A percentile compares a stretch with the other conserved stretches of the same genome.
phyloP scores from a whole-genome alignment of 2,797 vertebrate species.

The Squalus acanthias region DNA sequence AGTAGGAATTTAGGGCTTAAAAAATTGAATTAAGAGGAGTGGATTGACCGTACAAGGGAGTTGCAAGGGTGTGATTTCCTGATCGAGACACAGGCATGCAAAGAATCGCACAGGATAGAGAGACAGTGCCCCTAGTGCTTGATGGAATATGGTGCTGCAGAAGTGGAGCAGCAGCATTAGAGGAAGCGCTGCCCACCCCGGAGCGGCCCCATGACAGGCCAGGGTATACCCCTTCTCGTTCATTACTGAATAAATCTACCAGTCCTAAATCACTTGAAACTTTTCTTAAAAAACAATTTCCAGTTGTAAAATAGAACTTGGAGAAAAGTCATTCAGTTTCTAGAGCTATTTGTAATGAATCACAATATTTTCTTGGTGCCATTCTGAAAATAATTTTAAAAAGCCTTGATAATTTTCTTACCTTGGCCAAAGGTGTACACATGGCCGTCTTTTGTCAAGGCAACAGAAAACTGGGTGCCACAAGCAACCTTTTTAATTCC shows the following conservation, averaged over 20 bases:
- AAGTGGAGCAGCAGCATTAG: background rate
- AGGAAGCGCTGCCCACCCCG: background rate
- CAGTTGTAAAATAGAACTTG: background rate
- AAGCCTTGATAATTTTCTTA: constrained; percentile 44
- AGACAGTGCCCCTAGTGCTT: background rate
- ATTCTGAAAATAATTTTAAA: background rate
- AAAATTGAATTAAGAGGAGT: too few species aligned
- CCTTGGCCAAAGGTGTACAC: constrained; percentile 76
- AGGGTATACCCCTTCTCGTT: background rate
- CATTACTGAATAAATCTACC: background rate
- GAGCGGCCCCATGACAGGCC: background rate
- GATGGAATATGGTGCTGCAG: background rate
- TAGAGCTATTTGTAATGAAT: background rate
- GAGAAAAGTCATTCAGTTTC: background rate
- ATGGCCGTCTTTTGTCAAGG: constrained; percentile 69
- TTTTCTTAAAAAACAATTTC: background rate
- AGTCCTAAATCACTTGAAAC: background rate
- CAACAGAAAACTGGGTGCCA: constrained; percentile 74
- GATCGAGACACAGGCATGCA: background rate
- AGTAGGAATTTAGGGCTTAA: too few species aligned
- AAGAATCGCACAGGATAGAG: background rate
- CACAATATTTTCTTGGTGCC: background rate
- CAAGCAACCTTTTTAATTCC: constrained; percentile 74
- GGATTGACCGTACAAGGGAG: too few species aligned
- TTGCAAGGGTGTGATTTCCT: background rate